Conservation (phyloP, 2,888 invertebrate genomes). For the Helicoverpa assulta region DNA sequence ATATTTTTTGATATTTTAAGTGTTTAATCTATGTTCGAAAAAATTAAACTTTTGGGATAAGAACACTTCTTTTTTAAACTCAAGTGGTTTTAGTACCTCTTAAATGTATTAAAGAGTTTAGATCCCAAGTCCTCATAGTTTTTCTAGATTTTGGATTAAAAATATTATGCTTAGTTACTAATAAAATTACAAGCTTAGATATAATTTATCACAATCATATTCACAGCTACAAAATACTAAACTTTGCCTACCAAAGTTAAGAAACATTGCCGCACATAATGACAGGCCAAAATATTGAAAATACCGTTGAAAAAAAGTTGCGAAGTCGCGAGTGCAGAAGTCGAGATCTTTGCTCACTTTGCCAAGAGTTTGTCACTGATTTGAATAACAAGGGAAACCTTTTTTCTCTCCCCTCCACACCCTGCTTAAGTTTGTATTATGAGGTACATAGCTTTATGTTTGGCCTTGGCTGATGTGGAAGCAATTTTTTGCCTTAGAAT, state of each 20-base stretch:
- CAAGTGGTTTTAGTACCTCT: background rate
- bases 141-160: no score
- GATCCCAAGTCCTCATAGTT: no score
- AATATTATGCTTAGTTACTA: no score
- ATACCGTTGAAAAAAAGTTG: conserved; percentile 71
- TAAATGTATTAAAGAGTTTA: background rate
- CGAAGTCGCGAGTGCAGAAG: conserved; percentile 73
- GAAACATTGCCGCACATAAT: conserved; percentile 47
- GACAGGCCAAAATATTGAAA: conserved; percentile 64
- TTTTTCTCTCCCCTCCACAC: conserved; percentile 71
- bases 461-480: background rate
- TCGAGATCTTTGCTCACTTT: conserved; percentile 71
- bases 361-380: conserved; percentile 80
- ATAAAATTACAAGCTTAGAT: background rate
- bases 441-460: conserved; percentile 29
- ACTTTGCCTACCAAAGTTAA: conserved; percentile 31
- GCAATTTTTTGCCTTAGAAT: conserved; percentile 4
- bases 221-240: conserved; percentile 10
- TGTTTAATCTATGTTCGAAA: background rate
- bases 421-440: conserved; percentile 54
- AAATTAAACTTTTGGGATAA: background rate
- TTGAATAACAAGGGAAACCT: conserved; percentile 87
- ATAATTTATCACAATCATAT: background rate
- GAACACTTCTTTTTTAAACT: background rate
- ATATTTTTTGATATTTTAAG: background rate